Evolutionary conservation across 2,113 vertebrate species (phyloP), one percentile per base, ranked within the genome.

Genomic region (Origma solitaria): DNA sequence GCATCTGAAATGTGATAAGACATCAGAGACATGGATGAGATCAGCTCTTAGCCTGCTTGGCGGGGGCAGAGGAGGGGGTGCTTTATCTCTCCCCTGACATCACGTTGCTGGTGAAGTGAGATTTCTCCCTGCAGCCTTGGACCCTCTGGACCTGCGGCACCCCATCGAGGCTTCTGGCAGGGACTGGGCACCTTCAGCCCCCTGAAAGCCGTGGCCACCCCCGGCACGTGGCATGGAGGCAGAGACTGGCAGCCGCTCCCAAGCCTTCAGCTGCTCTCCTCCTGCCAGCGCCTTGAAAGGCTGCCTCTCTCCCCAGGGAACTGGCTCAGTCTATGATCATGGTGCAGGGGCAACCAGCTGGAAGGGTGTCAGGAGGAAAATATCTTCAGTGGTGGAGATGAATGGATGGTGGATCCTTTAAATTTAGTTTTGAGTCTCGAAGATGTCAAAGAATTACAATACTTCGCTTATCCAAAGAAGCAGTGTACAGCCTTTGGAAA

Each of bases 1-100:
- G 92, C 51, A 86, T 75, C 71, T 60, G 64, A 92, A 93, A 94
- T 81, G 79, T 86, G 82, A n/a, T 79, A 91, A 93, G 87, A 81
- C 76, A 92, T 83, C 87, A 86, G 82, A 95, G 71, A 95, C 71
- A 60, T 85, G 71, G 78, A 88, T 44, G 71, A 81, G 60, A 83
- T 68, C 60, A 78, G 71, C 88, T 51, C 69, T 78, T 10, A 78
- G n/a, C 79, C 79, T 90, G 7, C 76, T 88, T 79, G 80, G 21
- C 83, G 88, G 30, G 47, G 60, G 79, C 0, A 4, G 45, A 27
- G 13, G 38, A 13, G 24, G 44, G 24, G 6, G 4, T 47, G 42
- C 7, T 76, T 91, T 64, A 19, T 87, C 60, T 84, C 45, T 44
- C 51, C 57, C 53, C 53, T 82, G 16, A 44, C 19, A 35, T 45